These are phyloP conservation scores for Bradypodion ventrale DNA, from an alignment of 2,797 vertebrate species.

Conservation along the genomic window DNA sequence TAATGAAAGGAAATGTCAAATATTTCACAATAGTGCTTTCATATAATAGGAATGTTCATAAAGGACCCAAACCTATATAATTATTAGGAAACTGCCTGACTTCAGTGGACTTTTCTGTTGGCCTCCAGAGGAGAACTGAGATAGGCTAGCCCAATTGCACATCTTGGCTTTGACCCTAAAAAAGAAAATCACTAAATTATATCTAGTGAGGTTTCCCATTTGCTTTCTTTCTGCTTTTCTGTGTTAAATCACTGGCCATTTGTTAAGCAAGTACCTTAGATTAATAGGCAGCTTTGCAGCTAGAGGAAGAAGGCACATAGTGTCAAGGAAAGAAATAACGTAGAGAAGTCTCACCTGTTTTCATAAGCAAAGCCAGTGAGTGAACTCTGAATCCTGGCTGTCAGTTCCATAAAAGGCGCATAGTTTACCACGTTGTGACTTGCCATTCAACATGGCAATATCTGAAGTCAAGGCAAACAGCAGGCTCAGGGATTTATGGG, in stretches of 20 bases:
- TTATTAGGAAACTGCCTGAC: constrained; percentile 22
- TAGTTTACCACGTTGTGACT: too few species aligned
- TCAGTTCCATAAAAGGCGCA: background rate
- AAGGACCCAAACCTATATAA: constrained; percentile 16
- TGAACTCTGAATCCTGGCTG: background rate
- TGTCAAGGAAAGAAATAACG: background rate
- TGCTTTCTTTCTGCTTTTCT: background rate
- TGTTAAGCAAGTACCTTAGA: background rate
- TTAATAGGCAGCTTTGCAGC: background rate
- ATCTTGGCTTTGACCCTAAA: constrained; percentile 13
- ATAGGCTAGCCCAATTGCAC: constrained; percentile 1
- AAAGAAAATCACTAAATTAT: background rate
- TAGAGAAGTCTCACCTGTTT: background rate
- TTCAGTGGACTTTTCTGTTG: constrained; percentile 11
- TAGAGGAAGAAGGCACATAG: background rate
- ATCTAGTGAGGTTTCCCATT: background rate
- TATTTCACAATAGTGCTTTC: constrained; percentile 35
- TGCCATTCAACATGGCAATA: background rate
- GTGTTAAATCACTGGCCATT: background rate
- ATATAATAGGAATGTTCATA: constrained; percentile 38
- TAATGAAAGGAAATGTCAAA: constrained; percentile 46
- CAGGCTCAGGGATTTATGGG: background rate
- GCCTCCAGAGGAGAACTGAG: constrained; percentile 7
- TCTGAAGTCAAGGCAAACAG: background rate
- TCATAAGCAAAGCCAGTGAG: background rate